These are phyloP conservation scores for Emydocephalus ijimae DNA, from an alignment of 2,113 vertebrate species.

Conservation along the genomic window DNA sequence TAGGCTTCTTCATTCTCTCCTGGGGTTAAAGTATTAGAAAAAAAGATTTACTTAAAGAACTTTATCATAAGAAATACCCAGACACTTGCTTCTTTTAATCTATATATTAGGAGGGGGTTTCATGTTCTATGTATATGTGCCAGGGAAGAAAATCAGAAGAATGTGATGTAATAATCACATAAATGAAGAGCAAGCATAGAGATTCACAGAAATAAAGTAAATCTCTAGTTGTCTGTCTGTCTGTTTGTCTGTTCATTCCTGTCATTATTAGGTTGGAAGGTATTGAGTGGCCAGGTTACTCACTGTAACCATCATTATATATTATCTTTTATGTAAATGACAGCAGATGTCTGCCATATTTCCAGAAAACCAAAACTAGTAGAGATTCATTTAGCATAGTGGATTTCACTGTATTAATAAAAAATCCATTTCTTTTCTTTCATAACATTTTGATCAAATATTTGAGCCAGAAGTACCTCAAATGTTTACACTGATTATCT, in stretches of 20 bases:
- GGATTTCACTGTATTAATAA: background rate
- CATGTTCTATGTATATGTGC: background rate
- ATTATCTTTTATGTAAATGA: conserved; percentile 43
- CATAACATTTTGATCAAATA: conserved; percentile 42
- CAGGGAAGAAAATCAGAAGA: background rate
- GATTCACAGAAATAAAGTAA: background rate
- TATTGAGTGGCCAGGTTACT: background rate
- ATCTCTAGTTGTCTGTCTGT: background rate
- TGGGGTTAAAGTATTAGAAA: background rate
- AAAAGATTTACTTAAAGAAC: background rate
- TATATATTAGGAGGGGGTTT: background rate
- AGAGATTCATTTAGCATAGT: background rate
- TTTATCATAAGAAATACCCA: background rate
- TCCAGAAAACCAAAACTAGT: conserved; percentile 46
- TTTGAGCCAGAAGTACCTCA: background rate
- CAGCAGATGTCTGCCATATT: conserved; percentile 58
- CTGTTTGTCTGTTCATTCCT: background rate
- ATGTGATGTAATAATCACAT: background rate
- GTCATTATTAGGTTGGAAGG: background rate
- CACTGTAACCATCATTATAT: background rate
- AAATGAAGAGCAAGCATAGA: background rate
- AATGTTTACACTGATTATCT: background rate
- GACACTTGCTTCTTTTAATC: background rate
- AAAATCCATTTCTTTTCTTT: background rate
- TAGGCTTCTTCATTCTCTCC: background rate